Evolutionary conservation across 35 echinoderm and acorn worm genomes (phyloP), one percentile per base, ranked within the genome.

Genomic region (Heliocidaris tuberculata): DNA sequence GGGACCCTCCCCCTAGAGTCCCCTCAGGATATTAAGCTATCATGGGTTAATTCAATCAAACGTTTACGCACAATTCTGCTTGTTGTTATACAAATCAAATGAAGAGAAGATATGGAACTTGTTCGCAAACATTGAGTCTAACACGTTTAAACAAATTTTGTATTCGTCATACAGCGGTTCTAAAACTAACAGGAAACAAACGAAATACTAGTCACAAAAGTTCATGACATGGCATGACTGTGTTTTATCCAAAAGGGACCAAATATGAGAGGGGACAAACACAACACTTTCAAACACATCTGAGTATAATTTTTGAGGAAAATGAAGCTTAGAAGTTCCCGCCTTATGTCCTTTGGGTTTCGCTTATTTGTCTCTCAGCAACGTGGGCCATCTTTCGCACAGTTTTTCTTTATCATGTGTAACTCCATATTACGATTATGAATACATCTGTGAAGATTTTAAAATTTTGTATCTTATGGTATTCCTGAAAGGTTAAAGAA

Each of bases 11-110:
- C n/a, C 65, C 65, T n/a, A 24, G 65, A 78, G 65, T n/a, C 15
- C 65, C 65, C 65, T 78, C 65, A 78, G 65, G 65, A 78, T 27
- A 78, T 78, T 5, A 19, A 78, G 65, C 65, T 24, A n/a, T 78
- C 15, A 78, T 78, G 65, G 65, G 21, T 19, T 78, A 78, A 78
- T 78, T 78, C 65, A 78, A 78, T 78, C 65, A 78, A 78, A 78
- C 65, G 65, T n/a, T 78, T 78, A 78, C 17, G 65, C 65, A 78
- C 65, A 8, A 7, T 78, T 78, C 21, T 24, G 19, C 24, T n/a
- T 78, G 65, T 78, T 78, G 65, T 78, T 24, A 78, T 78, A 78
- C 65, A 78, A 78, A 78, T 78, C 65, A n/a, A 78, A 78, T 78
- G 2, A 78, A 78, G 65, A 27, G 65, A 27, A 78, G 65, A 78